Evolutionary conservation across 2,797 vertebrate genomes (phyloP).

Genomic region (Spea hammondii): DNA sequence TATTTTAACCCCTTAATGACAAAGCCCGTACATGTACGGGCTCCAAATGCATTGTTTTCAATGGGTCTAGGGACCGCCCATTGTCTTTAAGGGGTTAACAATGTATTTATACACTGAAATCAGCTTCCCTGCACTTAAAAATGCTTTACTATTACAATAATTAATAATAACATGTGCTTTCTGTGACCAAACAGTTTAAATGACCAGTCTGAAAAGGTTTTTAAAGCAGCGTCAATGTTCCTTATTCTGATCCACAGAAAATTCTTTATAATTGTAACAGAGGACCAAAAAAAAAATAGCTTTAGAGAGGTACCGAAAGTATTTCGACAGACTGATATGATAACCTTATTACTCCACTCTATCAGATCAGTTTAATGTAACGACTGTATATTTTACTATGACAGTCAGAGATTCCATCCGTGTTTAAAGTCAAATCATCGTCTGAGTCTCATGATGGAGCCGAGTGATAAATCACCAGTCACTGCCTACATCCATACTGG

Average conservation of each 20-base stretch:
- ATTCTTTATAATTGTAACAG: constrained; percentile 39
- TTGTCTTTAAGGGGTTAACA: too few relatives aligned
- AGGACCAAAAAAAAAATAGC: constrained; percentile 31
- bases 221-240: neutral
- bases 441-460: constrained; percentile 39
- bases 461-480: constrained; percentile 48
- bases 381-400: constrained; percentile 52
- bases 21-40: too few relatives aligned
- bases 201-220: constrained; percentile 33
- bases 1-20: too few relatives aligned
- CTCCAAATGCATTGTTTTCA: too few relatives aligned
- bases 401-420: constrained; percentile 48
- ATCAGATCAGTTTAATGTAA: constrained; percentile 49
- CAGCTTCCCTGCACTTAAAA: too few relatives aligned
- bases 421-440: constrained; percentile 50
- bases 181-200: too few relatives aligned
- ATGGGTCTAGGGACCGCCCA: too few relatives aligned
- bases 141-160: too few relatives aligned
- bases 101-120: too few relatives aligned
- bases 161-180: too few relatives aligned
- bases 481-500: constrained; percentile 45
- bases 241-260: constrained; percentile 20
- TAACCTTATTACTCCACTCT: constrained; percentile 45
- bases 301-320: constrained; percentile 27
- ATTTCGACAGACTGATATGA: constrained; percentile 30